Conservation (phyloP, 2,888 invertebrate species). For the Nemotelus pantherinus region DNA sequence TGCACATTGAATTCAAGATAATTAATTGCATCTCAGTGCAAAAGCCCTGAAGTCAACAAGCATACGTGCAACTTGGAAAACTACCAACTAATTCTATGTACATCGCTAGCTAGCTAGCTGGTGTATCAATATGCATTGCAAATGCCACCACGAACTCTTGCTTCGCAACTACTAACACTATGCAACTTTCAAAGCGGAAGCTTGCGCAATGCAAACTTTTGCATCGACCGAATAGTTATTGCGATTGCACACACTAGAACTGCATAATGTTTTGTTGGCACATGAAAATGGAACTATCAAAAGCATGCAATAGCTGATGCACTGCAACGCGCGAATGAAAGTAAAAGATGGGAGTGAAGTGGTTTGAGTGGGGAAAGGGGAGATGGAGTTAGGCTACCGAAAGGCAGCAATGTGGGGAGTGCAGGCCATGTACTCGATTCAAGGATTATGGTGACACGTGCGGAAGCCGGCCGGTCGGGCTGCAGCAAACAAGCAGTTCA, state of each 20-base stretch:
- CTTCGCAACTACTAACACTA: neutral
- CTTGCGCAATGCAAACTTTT: slow-evolving; percentile 40
- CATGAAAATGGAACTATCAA: slow-evolving; percentile 8
- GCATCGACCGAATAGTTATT: slow-evolving; percentile 20
- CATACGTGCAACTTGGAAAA: neutral
- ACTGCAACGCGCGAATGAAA: too few relatives aligned
- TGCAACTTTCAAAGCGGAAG: neutral
- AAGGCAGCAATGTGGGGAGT: neutral
- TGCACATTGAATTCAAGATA: neutral
- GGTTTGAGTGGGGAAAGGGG: too few relatives aligned
- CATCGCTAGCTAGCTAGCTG: too few relatives aligned
- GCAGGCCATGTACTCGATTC: slow-evolving; percentile 5
- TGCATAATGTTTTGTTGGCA: slow-evolving; percentile 1
- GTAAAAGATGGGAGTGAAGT: too few relatives aligned
- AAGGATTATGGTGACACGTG: slow-evolving; percentile 38
- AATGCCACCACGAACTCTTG: neutral
- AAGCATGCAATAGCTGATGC: neutral
- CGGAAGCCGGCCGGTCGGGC: slow-evolving; percentile 27
- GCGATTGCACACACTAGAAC: slow-evolving; percentile 14
- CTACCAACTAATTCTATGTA: too few relatives aligned
- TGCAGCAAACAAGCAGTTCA: neutral
- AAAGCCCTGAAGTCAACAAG: slow-evolving; percentile 2
- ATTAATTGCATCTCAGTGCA: slow-evolving; percentile 22
- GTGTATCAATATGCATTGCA: too few relatives aligned
- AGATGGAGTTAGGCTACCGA: too few relatives aligned